These are phyloP conservation scores for Pterostichus madidus DNA, from an alignment of 2,888 invertebrate genomes.

Conservation along the genomic window DNA sequence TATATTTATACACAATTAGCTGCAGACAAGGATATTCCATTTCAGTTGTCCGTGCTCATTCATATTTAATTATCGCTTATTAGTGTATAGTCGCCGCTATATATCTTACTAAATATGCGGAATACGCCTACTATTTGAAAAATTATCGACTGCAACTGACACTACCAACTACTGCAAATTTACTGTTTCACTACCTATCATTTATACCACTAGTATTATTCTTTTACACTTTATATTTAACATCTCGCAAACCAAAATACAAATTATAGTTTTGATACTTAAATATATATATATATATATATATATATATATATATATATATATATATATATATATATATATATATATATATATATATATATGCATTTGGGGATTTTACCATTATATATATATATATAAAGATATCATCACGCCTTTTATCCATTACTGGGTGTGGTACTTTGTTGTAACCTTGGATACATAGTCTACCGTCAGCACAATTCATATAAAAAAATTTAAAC, in stretches of 20 bases:
- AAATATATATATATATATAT: too few relatives aligned
- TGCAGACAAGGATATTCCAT: slow-evolving; percentile 65
- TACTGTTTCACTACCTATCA: slow-evolving; percentile 11
- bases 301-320: too few relatives aligned
- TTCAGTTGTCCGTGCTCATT: slow-evolving; percentile 57
- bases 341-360: too few relatives aligned
- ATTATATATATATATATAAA: too few relatives aligned
- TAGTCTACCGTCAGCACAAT: too few relatives aligned
- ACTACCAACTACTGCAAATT: slow-evolving; percentile 22
- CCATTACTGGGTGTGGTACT: too few relatives aligned
- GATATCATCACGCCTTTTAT: too few relatives aligned
- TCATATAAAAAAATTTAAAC: too few relatives aligned
- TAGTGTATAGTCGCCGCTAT: slow-evolving; percentile 49
- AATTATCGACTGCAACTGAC: slow-evolving; percentile 16
- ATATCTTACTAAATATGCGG: slow-evolving; percentile 39
- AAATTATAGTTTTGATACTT: too few relatives aligned
- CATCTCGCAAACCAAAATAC: neutral
- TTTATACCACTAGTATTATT: slow-evolving; percentile 15
- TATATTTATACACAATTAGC: slow-evolving; percentile 66
- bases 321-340: too few relatives aligned
- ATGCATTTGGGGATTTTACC: too few relatives aligned
- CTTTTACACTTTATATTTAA: neutral
- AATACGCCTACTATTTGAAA: slow-evolving; percentile 35
- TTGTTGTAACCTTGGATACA: too few relatives aligned
- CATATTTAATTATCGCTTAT: slow-evolving; percentile 66